Percentiles rank a stretch among this genome's conserved stretches.
Conservation (phyloP, 2,113 vertebrate species). For the Alethe castanea region DNA sequence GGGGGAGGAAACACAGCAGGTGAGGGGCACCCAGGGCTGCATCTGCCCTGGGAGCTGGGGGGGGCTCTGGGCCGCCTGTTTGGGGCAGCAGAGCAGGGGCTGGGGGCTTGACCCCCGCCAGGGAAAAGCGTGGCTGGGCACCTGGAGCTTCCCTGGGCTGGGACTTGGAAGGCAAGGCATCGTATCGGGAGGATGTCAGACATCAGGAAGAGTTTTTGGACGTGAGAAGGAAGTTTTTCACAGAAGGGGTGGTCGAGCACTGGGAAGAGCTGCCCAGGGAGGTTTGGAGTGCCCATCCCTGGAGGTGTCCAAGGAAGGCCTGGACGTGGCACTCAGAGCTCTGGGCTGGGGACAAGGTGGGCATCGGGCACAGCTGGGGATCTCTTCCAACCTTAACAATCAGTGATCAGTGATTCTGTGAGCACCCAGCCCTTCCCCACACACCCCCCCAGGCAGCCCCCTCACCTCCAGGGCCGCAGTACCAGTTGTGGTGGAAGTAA, state of each 20-base stretch:
- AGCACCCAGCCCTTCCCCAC: not conserved
- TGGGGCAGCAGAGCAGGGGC: not conserved
- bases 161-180: not conserved
- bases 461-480: conserved; percentile 89
- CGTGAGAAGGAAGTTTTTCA: not conserved
- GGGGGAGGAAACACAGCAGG: not conserved
- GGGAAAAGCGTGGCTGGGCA: accelerated
- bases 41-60: accelerated
- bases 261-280: not conserved
- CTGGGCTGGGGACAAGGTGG: not conserved
- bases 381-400: not conserved
- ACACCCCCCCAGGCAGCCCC: accelerated
- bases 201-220: not conserved
- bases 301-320: not conserved
- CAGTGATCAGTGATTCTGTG: not conserved
- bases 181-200: not conserved
- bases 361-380: accelerated
- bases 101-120: accelerated
- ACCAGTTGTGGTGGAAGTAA: conserved; percentile 90
- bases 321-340: not conserved
- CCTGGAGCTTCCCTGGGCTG: not conserved
- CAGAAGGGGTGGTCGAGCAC: too few relatives aligned
- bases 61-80: too few relatives aligned
- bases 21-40: not conserved
- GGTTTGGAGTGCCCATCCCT: not conserved